phyloP scores from a whole-genome alignment of 2,113 vertebrate species.

The Neolamprologus caudopunctatus region DNA sequence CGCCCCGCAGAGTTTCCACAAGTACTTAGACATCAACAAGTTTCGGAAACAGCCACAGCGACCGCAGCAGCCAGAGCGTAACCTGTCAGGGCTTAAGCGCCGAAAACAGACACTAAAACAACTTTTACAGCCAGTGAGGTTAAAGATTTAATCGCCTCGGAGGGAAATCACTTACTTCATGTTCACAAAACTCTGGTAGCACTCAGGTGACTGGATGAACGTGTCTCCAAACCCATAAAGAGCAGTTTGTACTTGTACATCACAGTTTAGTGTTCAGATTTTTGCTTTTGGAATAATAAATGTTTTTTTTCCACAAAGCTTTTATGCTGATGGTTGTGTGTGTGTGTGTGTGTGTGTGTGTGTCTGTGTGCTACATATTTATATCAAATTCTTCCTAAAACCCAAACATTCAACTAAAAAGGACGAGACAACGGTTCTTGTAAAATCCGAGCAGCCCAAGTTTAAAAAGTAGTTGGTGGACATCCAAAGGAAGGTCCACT shows the following conservation, averaged over 20 bases:
- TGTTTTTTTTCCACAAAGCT: background rate
- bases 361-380: background rate
- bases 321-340: background rate
- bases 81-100: background rate
- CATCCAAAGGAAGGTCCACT: slow-evolving; percentile 1
- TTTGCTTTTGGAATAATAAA: background rate
- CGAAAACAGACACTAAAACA: background rate
- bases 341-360: background rate
- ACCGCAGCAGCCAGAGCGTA: background rate
- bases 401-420: background rate
- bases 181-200: background rate
- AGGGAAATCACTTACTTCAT: slow-evolving; percentile 7
- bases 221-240: background rate
- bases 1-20: background rate
- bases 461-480: background rate
- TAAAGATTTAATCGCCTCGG: background rate
- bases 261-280: slow-evolving; percentile 22
- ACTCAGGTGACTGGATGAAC: background rate
- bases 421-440: background rate
- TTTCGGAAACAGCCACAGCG: background rate
- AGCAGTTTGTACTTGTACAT: background rate
- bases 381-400: background rate
- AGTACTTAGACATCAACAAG: background rate
- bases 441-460: slow-evolving; percentile 2
- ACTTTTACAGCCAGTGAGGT: background rate